Base-by-base conservation (phyloP, 2,888 invertebrate species). In the Frankliniella intonsa region DNA sequence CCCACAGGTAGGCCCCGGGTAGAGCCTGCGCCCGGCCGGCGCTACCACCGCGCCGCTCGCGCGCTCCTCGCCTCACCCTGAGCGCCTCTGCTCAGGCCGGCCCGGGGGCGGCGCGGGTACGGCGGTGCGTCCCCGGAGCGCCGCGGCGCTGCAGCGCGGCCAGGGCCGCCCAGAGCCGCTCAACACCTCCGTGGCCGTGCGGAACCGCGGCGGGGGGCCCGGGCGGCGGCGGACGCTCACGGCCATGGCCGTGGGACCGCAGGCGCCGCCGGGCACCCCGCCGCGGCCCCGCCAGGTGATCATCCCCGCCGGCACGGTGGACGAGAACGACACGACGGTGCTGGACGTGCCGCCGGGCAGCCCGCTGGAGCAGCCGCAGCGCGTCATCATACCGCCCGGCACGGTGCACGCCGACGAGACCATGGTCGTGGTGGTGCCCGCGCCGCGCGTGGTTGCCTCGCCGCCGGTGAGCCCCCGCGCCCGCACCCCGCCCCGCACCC, bases 321-420 rank as follows among this genome's bases (percentile, higher is more conserved):
- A 76, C 69, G 69, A 76, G 69, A 25, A 25, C 69, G 69, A 76
- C 22, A 76, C 69, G 25, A 76, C 69, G 25, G 69, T 76, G 69
- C 69, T 76, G 69, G 69, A 76, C 69, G 69, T 76, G 69, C 69
- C 69, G 69, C 11, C 69, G 22, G 8, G 7, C 69, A 76, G 69
- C 69, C 69, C 69, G 22, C 69, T 76, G 69, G 69, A 76, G 25
- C 69, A 76, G 69, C 25, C 69, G 22, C 69, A 76, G 25, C 69
- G 69, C 69, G 69, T 76, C 69, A 76, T 76, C 69, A 76, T 76
- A 22, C 69, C 69, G 69, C 69, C 69, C 69, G 69, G 69, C 69
- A 76, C 69, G 22, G 69, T 76, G 69, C 69, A 76, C 69, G 69
- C 69, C 69, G 69, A 76, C 25, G 69, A 76, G 69, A 76, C 69